These are phyloP conservation scores for Noctua janthina DNA, from an alignment of 2,888 invertebrate species.

Conservation along the genomic window DNA sequence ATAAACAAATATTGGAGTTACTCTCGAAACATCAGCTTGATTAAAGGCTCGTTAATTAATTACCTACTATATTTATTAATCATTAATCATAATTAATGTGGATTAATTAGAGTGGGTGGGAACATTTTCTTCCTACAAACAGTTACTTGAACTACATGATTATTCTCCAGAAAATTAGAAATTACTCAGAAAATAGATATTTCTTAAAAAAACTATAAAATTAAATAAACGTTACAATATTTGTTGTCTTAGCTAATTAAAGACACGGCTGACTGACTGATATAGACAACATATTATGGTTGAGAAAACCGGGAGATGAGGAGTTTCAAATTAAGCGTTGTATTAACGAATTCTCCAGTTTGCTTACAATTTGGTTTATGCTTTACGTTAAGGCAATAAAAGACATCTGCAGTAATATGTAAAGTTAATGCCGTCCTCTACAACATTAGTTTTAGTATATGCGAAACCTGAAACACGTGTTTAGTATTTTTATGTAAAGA, in stretches of 20 bases:
- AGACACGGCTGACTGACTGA: not conserved
- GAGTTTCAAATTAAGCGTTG: not conserved
- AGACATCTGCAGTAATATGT: not conserved
- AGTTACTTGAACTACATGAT: not conserved
- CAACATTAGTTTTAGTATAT: no score
- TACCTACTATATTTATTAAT: constrained; percentile 14
- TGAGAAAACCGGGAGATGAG: not conserved
- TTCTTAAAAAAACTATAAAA: no score
- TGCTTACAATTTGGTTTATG: no score
- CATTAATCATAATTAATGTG: not conserved
- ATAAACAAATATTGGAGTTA: constrained; percentile 43
- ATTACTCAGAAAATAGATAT: not conserved
- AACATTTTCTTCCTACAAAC: not conserved
- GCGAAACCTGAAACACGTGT: no score
- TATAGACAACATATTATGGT: not conserved
- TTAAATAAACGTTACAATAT: not conserved
- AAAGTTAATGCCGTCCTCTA: not conserved
- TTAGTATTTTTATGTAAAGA: no score
- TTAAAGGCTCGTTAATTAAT: constrained; percentile 40
- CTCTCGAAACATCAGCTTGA: constrained; percentile 33
- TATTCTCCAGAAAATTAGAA: not conserved
- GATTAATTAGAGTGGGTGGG: constrained; percentile 17
- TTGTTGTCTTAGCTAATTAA: not conserved
- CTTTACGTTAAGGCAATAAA: not conserved
- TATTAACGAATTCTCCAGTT: no score